Evolutionary conservation across 2,113 vertebrate species (phyloP).

Genomic region (Plestiodon gilberti): DNA sequence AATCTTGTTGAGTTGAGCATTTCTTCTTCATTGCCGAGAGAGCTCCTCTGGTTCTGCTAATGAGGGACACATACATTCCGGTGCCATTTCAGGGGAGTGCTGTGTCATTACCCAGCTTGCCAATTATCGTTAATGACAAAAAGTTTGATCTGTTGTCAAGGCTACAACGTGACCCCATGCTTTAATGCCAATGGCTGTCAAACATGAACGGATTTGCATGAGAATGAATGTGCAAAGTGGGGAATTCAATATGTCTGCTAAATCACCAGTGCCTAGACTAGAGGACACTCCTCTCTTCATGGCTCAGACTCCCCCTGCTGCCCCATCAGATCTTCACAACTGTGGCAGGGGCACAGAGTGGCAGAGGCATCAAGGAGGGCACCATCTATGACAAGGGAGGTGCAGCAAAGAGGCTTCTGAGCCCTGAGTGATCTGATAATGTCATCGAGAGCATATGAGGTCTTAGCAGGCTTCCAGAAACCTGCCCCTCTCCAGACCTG

Average conservation of each 20-base stretch:
- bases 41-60: conserved; percentile 2
- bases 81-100: conserved; percentile 25
- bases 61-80: background rate
- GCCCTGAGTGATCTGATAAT: background rate
- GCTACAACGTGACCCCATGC: conserved; percentile 21
- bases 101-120: conserved; percentile 10
- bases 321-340: no score
- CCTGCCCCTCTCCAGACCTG: background rate
- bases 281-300: no score
- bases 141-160: conserved; percentile 26
- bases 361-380: no score
- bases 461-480: background rate
- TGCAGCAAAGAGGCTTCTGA: no score
- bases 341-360: no score
- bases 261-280: background rate
- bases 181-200: conserved; percentile 48
- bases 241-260: background rate
- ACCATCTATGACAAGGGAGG: no score
- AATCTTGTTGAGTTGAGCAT: background rate
- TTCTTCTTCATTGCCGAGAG: conserved; percentile 3
- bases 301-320: no score
- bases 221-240: conserved; percentile 37
- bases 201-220: conserved; percentile 30
- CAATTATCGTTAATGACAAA: conserved; percentile 11
- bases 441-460: background rate